Base-by-base conservation (phyloP, 2,888 invertebrate genomes). In the Pimpla rufipes region DNA sequence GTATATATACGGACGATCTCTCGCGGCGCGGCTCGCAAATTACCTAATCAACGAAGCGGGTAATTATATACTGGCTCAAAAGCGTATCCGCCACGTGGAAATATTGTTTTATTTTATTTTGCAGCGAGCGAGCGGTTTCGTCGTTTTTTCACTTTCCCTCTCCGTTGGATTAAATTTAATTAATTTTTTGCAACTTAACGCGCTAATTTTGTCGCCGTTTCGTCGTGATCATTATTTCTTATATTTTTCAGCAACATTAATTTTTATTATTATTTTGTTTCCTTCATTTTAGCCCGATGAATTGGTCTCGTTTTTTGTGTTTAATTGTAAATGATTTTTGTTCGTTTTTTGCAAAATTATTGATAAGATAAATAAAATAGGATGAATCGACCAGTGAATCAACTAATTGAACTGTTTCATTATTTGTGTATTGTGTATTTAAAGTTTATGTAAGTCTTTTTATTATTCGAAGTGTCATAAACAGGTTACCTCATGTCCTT, bases 1-100 rank as follows among this genome's bases (percentile, higher is more conserved):
- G 29, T 42, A 64, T 35, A 66, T 45, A 73, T 18, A 18, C 40
- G 29, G 29, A 29, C 29, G 29, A 29, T 29, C 29, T 29, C 29
- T 45, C 29, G 23, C 35, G 21, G 66, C 77, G 11, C 42, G 57
- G 81, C 47, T 73, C 47, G 67, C 73, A 74, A 82, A 78, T 82
- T 78, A 68, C 45, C 78, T 73, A 67, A 78, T 82, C 68, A 82
- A 47, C 52, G 73, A 78, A 73, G 40, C 45, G 62, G 62, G 23
- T 68, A 64, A 74, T 74, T 78, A 62, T 74, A 74, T 74, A 50
- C 47, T 45, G 40, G 29, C 42, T 42, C 42, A 50, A 37, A 59
- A 52, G n/a, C 23, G n/a, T 23, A 42, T 64, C 40, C 42, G 42
- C 8, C 23, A 18, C 16, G 10, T 10, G 37, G 3, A 62, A 37